phyloP scores from a whole-genome alignment of 53 echinoderm and acorn worm species.

The Antedon mediterranea region DNA sequence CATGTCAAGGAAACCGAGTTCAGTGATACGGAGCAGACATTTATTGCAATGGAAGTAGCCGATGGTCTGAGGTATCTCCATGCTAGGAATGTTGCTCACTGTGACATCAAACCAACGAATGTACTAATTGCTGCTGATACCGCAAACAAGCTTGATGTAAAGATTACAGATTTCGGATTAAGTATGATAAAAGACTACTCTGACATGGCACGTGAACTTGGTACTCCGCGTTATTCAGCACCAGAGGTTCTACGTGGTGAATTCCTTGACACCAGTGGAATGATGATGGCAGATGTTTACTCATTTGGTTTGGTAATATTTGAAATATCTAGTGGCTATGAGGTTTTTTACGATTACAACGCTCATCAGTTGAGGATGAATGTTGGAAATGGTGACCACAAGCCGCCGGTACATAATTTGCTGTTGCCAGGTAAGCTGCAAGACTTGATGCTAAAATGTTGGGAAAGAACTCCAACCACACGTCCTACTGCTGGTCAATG shows the following conservation, averaged over 20 bases:
- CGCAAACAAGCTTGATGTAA: slow-evolving; percentile 5
- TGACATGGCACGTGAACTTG: slow-evolving; percentile 19
- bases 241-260: slow-evolving; percentile 33
- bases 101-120: slow-evolving; percentile 40
- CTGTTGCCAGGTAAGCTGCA: background rate
- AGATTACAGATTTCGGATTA: slow-evolving; percentile 45
- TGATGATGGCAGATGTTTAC: slow-evolving; percentile 41
- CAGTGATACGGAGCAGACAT: slow-evolving; percentile 9
- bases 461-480: background rate
- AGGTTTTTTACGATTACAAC: slow-evolving; percentile 12
- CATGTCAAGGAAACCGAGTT: slow-evolving; percentile 15
- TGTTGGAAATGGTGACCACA: background rate
- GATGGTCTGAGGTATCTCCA: slow-evolving; percentile 36
- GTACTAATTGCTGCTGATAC: slow-evolving; percentile 16
- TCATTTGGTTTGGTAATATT: slow-evolving; percentile 30
- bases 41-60: slow-evolving; percentile 13
- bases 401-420: background rate
- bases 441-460: background rate
- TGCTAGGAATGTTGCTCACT: slow-evolving; percentile 21
- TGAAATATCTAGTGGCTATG: slow-evolving; percentile 28
- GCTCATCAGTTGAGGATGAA: slow-evolving; percentile 13
- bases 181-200: slow-evolving; percentile 34
- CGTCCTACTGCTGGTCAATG: background rate
- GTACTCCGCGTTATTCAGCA: slow-evolving; percentile 41
- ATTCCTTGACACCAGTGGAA: slow-evolving; percentile 8